phyloP scores from a whole-genome alignment of 1,140 invertebrate genomes.

The Bilobella aurantiaca region DNA sequence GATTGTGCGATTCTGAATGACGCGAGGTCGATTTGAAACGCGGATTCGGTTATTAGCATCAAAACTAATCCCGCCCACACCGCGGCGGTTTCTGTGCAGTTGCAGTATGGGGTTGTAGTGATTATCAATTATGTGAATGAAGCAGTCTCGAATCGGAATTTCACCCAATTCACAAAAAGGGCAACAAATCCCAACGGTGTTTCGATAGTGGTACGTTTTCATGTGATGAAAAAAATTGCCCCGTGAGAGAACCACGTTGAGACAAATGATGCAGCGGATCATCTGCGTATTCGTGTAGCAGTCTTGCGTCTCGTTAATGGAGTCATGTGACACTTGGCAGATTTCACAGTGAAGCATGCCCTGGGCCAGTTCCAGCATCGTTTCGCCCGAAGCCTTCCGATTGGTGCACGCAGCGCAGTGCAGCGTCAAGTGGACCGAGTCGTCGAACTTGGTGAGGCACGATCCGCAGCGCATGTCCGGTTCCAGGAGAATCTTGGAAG shows the following conservation, averaged over 20 bases:
- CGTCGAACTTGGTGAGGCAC: constrained; percentile 16
- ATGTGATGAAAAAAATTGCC: constrained; percentile 21
- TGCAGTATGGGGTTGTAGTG: constrained; percentile 11
- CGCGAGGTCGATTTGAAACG: not conserved
- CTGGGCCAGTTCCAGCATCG: constrained; percentile 16
- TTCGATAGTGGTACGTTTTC: constrained; percentile 11
- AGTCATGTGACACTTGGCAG: constrained; percentile 12
- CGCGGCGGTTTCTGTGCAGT: not conserved
- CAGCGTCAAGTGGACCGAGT: not conserved
- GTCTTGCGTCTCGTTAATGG: constrained; percentile 13
- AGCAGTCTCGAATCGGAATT: constrained; percentile 5
- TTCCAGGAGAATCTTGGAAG: constrained; percentile 13
- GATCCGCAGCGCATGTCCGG: constrained; percentile 14
- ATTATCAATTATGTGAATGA: constrained; percentile 18
- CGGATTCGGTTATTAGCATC: not conserved
- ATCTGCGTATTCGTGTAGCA: constrained; percentile 17
- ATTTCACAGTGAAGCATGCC: constrained; percentile 17
- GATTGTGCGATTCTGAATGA: not conserved
- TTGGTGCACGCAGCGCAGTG: constrained; percentile 1
- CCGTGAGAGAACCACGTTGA: constrained; percentile 7
- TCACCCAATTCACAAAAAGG: constrained; percentile 16
- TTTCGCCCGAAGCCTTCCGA: not conserved
- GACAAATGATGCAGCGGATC: constrained; percentile 20
- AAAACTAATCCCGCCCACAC: not conserved
- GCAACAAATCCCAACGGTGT: constrained; percentile 8